Base-by-base conservation (phyloP, 2,113 vertebrate species). In the Neodon shergylaensis region DNA sequence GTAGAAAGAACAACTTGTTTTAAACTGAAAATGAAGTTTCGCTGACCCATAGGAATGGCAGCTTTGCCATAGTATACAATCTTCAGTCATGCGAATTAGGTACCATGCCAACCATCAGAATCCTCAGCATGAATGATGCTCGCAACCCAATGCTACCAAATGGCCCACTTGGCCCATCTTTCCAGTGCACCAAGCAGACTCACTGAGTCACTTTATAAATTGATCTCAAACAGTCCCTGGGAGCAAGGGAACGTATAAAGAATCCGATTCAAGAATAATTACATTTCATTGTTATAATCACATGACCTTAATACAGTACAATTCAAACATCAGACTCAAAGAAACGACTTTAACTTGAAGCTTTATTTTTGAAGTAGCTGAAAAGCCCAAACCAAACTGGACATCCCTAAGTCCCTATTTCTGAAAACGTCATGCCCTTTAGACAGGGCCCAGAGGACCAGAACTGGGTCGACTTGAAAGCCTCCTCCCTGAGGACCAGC, bases 1-100 rank as follows among this genome's bases (percentile, higher is more conserved):
- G 72, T 61, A 61, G 58, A 93, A 94, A 90, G 86, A 68, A 88
- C 39, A 42, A 54, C 54, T 88, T 91, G 76, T 79, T 86, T 89
- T 79, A 77, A 61, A 68, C 73, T 78, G 68, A 86, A 90, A 81
- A 33, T 52, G 58, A 84, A 76, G 22, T 76, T 91, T 72, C 11
- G 16, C 66, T 88, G 91, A 39, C 92, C 86, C 61, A 31, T 1
- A 49, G 44, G 92, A 90, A 92, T 19, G 33, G 14, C 63, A n/a
- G 47, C 79, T 95, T 94, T 95, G 86, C 61, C 74, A 33, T 9
- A 88, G 10, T 74, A 70, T 0, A 36, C 3, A 16, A 5, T 14
- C 58, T 81, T 11, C 3, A 24, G 13, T 65, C 89, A 65, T 90
- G 26, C 66, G 77, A 92, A 39, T n/a, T 2, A 68, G 88, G 66